These are phyloP conservation scores for Leptinotarsa defecta DNA, from an alignment of 1,140 invertebrate genomes.

Conservation along the genomic window DNA sequence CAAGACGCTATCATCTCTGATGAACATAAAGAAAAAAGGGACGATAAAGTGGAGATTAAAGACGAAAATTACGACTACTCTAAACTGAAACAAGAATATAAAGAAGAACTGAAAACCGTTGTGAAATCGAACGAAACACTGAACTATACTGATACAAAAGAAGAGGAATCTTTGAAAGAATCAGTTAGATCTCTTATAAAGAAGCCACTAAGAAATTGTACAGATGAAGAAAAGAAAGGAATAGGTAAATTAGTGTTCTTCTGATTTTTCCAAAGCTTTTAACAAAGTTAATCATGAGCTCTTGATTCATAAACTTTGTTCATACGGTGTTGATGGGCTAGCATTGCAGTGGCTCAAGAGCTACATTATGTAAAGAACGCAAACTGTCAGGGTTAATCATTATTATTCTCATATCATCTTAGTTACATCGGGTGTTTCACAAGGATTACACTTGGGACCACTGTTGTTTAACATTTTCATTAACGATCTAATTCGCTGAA, in stretches of 20 bases:
- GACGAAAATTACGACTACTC: conserved; percentile 49
- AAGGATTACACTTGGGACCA: too few species aligned
- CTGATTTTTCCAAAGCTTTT: too few species aligned
- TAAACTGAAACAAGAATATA: conserved; percentile 46
- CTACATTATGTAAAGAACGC: too few species aligned
- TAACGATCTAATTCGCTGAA: too few species aligned
- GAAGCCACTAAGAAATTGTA: conserved; percentile 49
- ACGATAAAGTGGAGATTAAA: background rate
- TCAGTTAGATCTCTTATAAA: conserved; percentile 41
- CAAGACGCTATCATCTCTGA: conserved; percentile 32
- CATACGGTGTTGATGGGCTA: too few species aligned
- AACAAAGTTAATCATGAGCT: background rate
- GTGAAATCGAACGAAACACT: conserved; percentile 42
- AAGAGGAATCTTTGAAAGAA: conserved; percentile 49
- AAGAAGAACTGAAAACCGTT: conserved; percentile 40
- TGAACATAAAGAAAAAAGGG: background rate
- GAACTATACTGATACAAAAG: conserved; percentile 50
- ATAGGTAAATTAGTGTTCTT: conserved; percentile 39
- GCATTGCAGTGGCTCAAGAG: too few species aligned
- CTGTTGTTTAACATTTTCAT: too few species aligned
- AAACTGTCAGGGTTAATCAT: too few species aligned
- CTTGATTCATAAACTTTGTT: background rate
- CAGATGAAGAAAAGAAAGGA: conserved; percentile 48
- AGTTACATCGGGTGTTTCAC: too few species aligned
- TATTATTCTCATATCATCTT: too few species aligned